Evolutionary conservation across 2,797 vertebrate genomes (phyloP).

Genomic region (Cyprinodon diabolis): DNA sequence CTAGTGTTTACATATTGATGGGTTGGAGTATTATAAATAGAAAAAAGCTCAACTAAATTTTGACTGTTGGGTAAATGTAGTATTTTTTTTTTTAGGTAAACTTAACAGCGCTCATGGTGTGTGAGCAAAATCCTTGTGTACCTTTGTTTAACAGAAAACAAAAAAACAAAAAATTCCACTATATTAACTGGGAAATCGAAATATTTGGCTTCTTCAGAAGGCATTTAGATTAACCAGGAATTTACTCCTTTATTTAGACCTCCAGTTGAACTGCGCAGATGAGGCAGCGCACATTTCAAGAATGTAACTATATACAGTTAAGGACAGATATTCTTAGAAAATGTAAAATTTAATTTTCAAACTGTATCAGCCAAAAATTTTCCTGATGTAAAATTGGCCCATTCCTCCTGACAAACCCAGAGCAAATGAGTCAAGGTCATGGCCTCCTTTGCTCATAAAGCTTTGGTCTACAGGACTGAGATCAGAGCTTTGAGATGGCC

Average conservation of each 20-base stretch:
- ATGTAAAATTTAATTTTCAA: neutral
- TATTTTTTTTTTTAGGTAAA: neutral
- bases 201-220: constrained; percentile 12
- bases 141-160: neutral
- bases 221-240: constrained; percentile 47
- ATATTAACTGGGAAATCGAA: constrained; percentile 1
- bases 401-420: too few relatives aligned
- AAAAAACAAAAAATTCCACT: neutral
- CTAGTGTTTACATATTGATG: neutral
- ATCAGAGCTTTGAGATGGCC: too few relatives aligned
- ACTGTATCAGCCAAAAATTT: neutral
- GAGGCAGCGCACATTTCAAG: constrained; percentile 27
- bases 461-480: too few relatives aligned
- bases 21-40: neutral
- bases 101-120: neutral
- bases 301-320: neutral
- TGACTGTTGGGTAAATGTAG: neutral
- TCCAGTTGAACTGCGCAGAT: constrained; percentile 61
- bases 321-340: neutral
- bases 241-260: constrained; percentile 66
- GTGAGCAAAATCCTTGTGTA: neutral
- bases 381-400: neutral
- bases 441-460: too few relatives aligned
- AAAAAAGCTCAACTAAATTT: neutral
- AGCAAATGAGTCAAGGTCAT: too few relatives aligned